Evolutionary conservation across 2,113 vertebrate species (phyloP), one percentile per base, ranked within the genome.

Genomic region (Nipponia nippon): DNA sequence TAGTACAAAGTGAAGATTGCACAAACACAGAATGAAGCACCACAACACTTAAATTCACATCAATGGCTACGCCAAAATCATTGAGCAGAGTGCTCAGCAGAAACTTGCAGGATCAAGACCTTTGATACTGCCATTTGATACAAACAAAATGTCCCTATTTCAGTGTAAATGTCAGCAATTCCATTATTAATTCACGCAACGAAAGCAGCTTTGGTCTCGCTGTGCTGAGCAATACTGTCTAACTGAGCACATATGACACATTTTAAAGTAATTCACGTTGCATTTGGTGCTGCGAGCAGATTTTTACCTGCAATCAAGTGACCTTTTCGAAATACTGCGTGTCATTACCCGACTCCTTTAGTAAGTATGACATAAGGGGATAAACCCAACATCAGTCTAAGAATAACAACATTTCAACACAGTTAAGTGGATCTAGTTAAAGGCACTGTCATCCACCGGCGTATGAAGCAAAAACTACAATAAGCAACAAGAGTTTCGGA

Each of bases 241-340:
- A 32, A 38, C 0, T 17, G 52, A 82, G 34, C 9, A 7, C 14
- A 10, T 5, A 17, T 0, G 16, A 42, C 2, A 34, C 8, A 15
- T 49, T 83, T 84, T n/a, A 65, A 65, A 59, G 70, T 10, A 56
- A 44, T 29, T 72, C 36, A 22, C 16, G 3, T 4, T 16, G 11
- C 16, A 38, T 27, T 6, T 10, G 22, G 44, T 19, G 36, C 25
- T 10, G 16, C 2, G 40, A 87, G 66, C 21, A 90, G 73, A 87
- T 27, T 50, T 66, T 47, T 46, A 79, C 77, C 66, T 90, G 80
- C 62, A 66, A n/a, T 27, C 29, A 29, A 84, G 70, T 4, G 49
- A 63, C 49, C 27, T 90, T 90, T 86, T 49, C 0, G 21, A 94
- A 95, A 95, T 13, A 14, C 12, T 4, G 1, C 20, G 29, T 66